phyloP scores from a whole-genome alignment of 2,797 vertebrate genomes.

The Melanotaenia pygmaea region DNA sequence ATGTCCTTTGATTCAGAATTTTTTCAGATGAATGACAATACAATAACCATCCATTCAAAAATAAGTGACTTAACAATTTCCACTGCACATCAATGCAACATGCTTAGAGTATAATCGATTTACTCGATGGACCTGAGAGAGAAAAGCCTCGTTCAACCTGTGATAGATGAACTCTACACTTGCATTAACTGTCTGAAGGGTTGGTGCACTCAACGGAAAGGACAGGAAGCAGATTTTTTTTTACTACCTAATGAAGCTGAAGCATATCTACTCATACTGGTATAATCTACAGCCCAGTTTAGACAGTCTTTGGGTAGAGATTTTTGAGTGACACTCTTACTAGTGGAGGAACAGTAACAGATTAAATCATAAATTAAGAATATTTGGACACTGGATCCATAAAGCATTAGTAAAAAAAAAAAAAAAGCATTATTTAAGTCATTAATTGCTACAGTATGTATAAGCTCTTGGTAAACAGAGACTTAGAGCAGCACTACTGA shows the following conservation, averaged over 20 bases:
- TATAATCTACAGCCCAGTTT: neutral
- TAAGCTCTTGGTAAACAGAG: too few relatives aligned
- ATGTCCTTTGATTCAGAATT: constrained; percentile 18
- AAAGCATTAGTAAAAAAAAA: too few relatives aligned
- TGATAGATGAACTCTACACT: constrained; percentile 56
- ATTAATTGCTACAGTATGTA: too few relatives aligned
- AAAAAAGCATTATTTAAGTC: too few relatives aligned
- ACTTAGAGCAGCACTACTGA: too few relatives aligned
- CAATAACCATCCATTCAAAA: constrained; percentile 44
- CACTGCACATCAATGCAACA: constrained; percentile 58
- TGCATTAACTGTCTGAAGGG: constrained; percentile 54
- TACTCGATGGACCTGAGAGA: constrained; percentile 66
- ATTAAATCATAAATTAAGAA: too few relatives aligned
- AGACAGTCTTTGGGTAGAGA: neutral
- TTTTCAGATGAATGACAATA: constrained; percentile 36
- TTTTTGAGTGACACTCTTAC: neutral
- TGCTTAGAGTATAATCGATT: constrained; percentile 51
- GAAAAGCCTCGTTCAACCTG: constrained; percentile 28
- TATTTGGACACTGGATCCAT: too few relatives aligned
- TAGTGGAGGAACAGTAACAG: neutral
- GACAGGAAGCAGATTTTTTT: constrained; percentile 24
- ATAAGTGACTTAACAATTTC: constrained; percentile 36
- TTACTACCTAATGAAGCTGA: constrained; percentile 26
- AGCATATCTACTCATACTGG: neutral
- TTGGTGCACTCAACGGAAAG: constrained; percentile 44